Percentiles rank a stretch among this genome's conserved stretches.
These are phyloP conservation scores for Tolypeutes matacus DNA, from an alignment of 2,797 vertebrate species.

Conservation along the genomic window DNA sequence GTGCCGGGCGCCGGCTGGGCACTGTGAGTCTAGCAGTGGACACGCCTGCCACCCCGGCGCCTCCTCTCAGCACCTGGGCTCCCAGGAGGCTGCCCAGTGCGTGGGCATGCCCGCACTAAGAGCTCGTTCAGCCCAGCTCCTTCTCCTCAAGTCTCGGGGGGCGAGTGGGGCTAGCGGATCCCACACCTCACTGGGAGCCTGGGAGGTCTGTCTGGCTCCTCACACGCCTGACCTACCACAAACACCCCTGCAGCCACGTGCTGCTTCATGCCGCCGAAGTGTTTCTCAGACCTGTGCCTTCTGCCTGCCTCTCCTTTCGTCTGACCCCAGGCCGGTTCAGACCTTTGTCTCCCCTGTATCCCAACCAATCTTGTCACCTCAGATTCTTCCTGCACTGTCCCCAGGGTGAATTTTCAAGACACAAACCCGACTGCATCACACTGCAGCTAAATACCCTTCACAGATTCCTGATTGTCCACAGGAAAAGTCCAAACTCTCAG, in stretches of 20 bases:
- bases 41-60: rapidly evolving
- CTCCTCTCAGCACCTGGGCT: rapidly evolving
- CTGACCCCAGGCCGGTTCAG: background rate
- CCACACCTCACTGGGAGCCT: background rate
- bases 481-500: background rate
- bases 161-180: background rate
- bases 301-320: background rate
- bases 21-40: background rate
- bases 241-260: rapidly evolving
- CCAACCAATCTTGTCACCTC: background rate
- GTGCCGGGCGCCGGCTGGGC: background rate
- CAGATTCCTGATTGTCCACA: rapidly evolving
- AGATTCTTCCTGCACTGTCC: background rate
- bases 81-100: rapidly evolving
- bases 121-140: background rate
- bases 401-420: background rate
- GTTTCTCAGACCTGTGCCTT: background rate
- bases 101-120: rapidly evolving
- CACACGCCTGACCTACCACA: rapidly evolving
- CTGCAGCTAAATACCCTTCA: background rate
- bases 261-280: background rate
- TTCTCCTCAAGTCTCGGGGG: background rate
- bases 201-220: background rate
- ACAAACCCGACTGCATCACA: background rate
- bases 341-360: background rate